A percentile compares a stretch with the other conserved stretches of the same genome.
Evolutionary conservation across 2,797 vertebrate genomes (phyloP).

Genomic region (Squalus acanthias): DNA sequence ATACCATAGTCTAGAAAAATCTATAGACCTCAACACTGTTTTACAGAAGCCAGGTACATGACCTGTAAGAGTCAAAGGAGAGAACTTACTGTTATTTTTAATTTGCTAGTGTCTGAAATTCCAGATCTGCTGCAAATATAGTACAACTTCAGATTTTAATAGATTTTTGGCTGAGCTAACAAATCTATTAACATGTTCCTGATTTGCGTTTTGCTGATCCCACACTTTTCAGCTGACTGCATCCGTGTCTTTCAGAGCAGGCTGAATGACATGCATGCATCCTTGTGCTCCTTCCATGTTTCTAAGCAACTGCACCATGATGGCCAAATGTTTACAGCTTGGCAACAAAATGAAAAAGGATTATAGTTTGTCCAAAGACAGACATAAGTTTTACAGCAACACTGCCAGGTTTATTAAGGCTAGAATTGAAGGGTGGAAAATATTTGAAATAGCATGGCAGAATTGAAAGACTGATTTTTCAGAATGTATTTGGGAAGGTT

Average conservation of each 20-base stretch:
- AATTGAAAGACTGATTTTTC: background rate
- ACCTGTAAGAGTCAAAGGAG: background rate
- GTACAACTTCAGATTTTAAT: background rate
- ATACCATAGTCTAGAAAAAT: background rate
- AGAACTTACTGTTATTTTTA: background rate
- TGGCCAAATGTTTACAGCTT: background rate
- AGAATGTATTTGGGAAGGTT: background rate
- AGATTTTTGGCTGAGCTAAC: background rate
- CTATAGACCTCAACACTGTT: background rate
- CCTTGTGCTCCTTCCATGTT: background rate
- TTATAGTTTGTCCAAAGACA: background rate
- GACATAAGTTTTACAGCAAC: background rate
- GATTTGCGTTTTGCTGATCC: background rate
- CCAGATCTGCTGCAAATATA: background rate
- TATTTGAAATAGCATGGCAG: background rate
- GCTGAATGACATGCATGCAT: background rate
- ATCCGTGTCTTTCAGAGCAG: background rate
- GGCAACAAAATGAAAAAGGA: background rate
- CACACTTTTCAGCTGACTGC: slow-evolving; percentile 6
- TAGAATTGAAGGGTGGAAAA: background rate
- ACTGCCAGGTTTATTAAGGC: background rate
- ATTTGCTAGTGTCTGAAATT: background rate
- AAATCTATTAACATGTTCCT: background rate
- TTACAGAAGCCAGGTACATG: background rate
- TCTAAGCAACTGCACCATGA: background rate